Percentiles rank a stretch among this genome's conserved stretches.
These are phyloP conservation scores for Gopherus flavomarginatus DNA, from an alignment of 2,113 vertebrate species.

Conservation along the genomic window DNA sequence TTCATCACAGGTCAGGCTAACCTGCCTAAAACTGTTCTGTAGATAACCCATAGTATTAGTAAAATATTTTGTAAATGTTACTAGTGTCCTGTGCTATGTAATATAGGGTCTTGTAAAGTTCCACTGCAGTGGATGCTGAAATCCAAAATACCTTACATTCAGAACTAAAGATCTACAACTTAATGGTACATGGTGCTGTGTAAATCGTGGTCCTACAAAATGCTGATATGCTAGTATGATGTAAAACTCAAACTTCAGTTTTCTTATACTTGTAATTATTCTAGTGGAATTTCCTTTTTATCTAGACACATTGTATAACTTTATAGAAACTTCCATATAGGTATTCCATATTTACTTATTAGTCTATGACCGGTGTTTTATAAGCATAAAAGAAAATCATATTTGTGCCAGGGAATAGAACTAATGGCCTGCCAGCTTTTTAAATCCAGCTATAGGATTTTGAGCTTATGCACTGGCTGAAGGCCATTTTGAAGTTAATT, in stretches of 20 bases:
- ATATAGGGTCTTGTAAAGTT: not conserved
- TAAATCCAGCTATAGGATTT: not conserved
- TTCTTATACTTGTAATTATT: not conserved
- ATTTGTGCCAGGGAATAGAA: not conserved
- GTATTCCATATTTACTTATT: not conserved
- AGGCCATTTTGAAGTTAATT: too few relatives aligned
- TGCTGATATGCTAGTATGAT: not conserved
- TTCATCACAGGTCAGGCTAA: not conserved
- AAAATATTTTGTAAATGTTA: not conserved
- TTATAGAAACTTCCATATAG: not conserved
- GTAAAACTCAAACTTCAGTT: not conserved
- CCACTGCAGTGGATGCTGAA: not conserved
- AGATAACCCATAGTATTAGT: not conserved
- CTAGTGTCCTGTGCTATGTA: not conserved
- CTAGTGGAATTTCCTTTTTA: not conserved
- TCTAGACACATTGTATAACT: not conserved
- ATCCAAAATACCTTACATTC: not conserved
- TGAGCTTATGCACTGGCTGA: not conserved
- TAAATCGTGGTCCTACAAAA: not conserved
- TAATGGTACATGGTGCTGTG: not conserved
- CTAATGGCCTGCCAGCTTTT: not conserved
- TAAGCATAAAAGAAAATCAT: not conserved
- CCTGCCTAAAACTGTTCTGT: not conserved
- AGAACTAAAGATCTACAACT: not conserved
- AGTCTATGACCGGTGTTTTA: too few relatives aligned